Evolutionary conservation across 2,888 invertebrate species (phyloP), one percentile per base, ranked within the genome.

Genomic region (Hyles lineata): DNA sequence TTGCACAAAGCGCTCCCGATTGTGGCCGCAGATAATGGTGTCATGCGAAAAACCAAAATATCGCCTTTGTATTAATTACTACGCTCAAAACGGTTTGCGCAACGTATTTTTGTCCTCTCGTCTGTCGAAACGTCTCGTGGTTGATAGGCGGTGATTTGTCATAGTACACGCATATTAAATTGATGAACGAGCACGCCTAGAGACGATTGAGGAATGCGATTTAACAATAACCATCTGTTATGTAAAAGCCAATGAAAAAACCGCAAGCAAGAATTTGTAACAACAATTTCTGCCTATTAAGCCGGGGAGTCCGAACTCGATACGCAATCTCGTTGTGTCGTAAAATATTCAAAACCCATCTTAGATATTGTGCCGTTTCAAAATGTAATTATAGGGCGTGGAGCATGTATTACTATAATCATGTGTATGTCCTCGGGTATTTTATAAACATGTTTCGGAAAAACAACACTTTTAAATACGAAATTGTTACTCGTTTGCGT

Each of bases 31-130:
- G 89, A 92, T 90, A 89, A 84, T 80, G 75, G 80, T 81, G 85
- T 81, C 89, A 91, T 92, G 91, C 87, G 92, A 92, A 91, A 90
- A 88, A 84, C 83, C 74, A 85, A 89, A 89, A 90, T 87, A 87
- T 84, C 83, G 80, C 87, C 87, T 87, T 91, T 91, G 91, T 90
- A 87, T 88, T 89, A 88, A 89, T 89, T 89, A 85, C 80, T 76
- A 72, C 75, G 77, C 75, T 80, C 77, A 74, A 75, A 73, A 58
- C n/a, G 55, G 8, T 75, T 79, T 78, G 82, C 84, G 75, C 81
- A 81, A 79, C 78, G 63, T 78, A 74, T 79, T 79, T 83, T 79
- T 79, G 80, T 82, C 81, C 76, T 80, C 76, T 29, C 75, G 79
- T 79, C 79, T 80, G 77, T 75, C 74, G 77, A 79, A 80, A 83